Evolutionary conservation across 2,797 vertebrate species (phyloP).

Genomic region (Lagorchestes hirsutus): DNA sequence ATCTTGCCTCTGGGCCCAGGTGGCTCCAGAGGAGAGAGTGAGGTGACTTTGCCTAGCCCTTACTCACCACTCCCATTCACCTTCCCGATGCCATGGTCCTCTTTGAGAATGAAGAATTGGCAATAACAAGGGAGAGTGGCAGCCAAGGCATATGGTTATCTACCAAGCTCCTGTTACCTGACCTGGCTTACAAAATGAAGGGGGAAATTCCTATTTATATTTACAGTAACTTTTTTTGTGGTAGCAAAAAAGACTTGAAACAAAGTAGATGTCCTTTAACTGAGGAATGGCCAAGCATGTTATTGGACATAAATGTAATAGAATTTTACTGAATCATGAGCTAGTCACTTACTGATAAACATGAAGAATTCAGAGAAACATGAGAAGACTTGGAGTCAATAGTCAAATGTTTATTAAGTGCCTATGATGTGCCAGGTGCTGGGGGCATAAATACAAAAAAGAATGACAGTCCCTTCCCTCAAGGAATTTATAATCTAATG

Average conservation of each 20-base stretch:
- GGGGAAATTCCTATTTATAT: neutral
- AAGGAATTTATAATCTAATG: neutral
- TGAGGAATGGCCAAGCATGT: neutral
- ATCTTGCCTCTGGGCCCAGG: too few species aligned
- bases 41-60: too few species aligned
- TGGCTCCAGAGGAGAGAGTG: too few species aligned
- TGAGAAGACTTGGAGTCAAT: neutral
- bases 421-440: neutral
- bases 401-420: neutral
- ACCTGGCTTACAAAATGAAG: neutral
- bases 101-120: too few species aligned
- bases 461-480: neutral
- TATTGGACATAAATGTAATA: neutral
- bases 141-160: neutral
- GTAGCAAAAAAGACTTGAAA: neutral
- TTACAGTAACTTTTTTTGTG: neutral
- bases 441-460: neutral
- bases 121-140: too few species aligned
- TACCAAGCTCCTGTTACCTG: neutral
- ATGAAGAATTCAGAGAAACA: neutral
- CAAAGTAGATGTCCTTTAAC: neutral
- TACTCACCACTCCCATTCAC: too few species aligned
- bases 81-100: too few species aligned
- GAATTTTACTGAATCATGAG: neutral
- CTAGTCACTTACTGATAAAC: neutral